Evolutionary conservation across 2,113 vertebrate species (phyloP), one percentile per base, ranked within the genome.

Genomic region (Todiramphus chloris): DNA sequence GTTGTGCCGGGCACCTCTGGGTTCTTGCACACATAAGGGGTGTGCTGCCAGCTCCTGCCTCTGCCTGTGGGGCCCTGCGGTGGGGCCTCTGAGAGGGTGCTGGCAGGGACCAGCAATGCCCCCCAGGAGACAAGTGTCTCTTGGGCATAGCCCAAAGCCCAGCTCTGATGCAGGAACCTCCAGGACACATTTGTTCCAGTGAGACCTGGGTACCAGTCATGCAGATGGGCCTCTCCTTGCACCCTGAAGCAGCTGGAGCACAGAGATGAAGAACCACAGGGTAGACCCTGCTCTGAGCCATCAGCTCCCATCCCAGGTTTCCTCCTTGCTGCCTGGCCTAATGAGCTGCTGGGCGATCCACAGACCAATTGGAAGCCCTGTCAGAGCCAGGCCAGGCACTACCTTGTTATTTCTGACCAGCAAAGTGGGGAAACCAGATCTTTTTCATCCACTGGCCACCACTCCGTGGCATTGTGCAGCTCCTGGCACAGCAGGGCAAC

Each of bases 331-430:
- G 51, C 81, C 66, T 30, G 77, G 39, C 39, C 78, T 94, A 62
- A 94, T 53, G 68, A 93, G 69, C 75, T 27, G 43, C 79, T 51
- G 93, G 67, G 76, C 4, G 10, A 93, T 58, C 79, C 88, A 67
- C 82, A 84, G 76, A 63, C 11, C 10, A 8, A n/a, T 19, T 92
- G 87, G 87, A 93, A 96, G 83, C n/a, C 13, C 73, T 87, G 82
- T 27, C 62, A 76, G 90, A 87, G 50, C 37, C 87, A 80, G 68
- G 60, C 53, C 79, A 83, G 72, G 68, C 51, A 31, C 64, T 46
- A 24, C 64, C 55, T 75, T 83, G 76, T 92, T 96, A 91, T 90
- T 93, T 94, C 89, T 93, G 83, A 93, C 62, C 79, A 82, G 53
- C 3, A 2, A 83, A 83, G 63, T 75, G 27, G 44, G 48, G 72